Evolutionary conservation across 2,797 vertebrate genomes (phyloP), one percentile per base, ranked within the genome.

Genomic region (Malacoctenus gilli): DNA sequence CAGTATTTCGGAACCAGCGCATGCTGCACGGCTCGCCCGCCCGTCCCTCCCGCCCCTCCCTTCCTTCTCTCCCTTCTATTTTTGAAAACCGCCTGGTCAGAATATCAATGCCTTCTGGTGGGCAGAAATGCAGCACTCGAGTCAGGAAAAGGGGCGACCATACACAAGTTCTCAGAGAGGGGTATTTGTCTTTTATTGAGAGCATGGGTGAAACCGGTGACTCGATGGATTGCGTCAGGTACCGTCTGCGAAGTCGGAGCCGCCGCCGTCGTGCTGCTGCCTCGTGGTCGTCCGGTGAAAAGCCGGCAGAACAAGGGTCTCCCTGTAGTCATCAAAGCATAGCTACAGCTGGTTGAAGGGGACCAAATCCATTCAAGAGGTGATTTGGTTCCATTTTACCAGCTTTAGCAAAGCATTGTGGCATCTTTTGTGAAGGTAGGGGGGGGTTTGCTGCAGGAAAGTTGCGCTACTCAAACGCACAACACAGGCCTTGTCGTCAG

Each of bases 311-410:
- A n/a, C n/a, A n/a, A n/a, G n/a, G n/a, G n/a, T n/a, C n/a, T n/a
- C n/a, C 91, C 83, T 82, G 95, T 89, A 88, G 96, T 94, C 87
- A 94, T 97, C 96, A 98, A 98, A 95, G 95, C 96, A 96, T 95
- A 97, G 95, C 96, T 96, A 97, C 95, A 99, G 96, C 97, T 99
- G 97, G 97, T 98, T 99, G 96, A 98, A 99, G 97, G 97, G 97
- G 96, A 98, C 96, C 96, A 99, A 99, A 99, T 99, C 97, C 96
- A 96, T 98, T 94, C 89, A 96, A 95, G 59, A 95, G 94, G 63
- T 94, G 96, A 99, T 98, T 98, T 98, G 96, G 95, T 98, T 99
- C 96, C 97, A 97, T 98, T 98, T 98, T 98, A 98, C 96, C 95
- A 98, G 96, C 96, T 98, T 94, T 95, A 98, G 95, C 95, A 97